Base-by-base conservation (phyloP, 2,888 invertebrate genomes). In the Drosophila robusta region DNA sequence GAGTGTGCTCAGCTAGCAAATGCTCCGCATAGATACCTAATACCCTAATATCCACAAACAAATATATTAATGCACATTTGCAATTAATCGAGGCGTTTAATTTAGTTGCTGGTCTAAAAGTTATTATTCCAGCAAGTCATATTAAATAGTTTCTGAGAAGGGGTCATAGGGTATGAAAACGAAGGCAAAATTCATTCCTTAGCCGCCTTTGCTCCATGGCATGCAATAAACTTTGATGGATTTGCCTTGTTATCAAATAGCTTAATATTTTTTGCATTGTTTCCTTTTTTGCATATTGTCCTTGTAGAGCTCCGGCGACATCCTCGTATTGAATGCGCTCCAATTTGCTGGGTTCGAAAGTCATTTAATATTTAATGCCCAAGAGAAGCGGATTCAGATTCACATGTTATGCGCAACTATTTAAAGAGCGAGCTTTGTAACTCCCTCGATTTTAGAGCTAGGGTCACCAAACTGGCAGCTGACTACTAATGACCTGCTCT, bases 221-320 rank as follows among this genome's bases (percentile, higher is more conserved):
- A 29, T 29, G 29, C 64, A 60, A 50, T 73, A 67, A 73, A 73
- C 52, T 76, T 71, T 81, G 82, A 82, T 82, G 82, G 82, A 81
- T 85, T 85, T 85, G 79, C 57, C 77, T 72, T 85, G 85, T 81
- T 72, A 70, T 72, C 75, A 77, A 79, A 81, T 78, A 79, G 75
- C 75, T 81, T 81, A 70, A 39, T 62, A 61, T 63, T 54, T 61
- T 57, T 44, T 12, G 18, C 9, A 11, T 18, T 41, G 44, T 32
- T 50, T 41, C 5, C 36, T 12, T 68, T 61, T 82, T 77, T 71
- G 58, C 67, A 63, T 67, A 63, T 66, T 46, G 41, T 44, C n/a
- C 22, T 45, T 34, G 24, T 24, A 5, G 49, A 42, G 18, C 54
- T 50, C 24, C 49, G 22, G 46, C 45, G 41, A 29, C 34, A n/a